phyloP scores from a whole-genome alignment of 1,140 invertebrate genomes.

The Panulirus ornatus region DNA sequence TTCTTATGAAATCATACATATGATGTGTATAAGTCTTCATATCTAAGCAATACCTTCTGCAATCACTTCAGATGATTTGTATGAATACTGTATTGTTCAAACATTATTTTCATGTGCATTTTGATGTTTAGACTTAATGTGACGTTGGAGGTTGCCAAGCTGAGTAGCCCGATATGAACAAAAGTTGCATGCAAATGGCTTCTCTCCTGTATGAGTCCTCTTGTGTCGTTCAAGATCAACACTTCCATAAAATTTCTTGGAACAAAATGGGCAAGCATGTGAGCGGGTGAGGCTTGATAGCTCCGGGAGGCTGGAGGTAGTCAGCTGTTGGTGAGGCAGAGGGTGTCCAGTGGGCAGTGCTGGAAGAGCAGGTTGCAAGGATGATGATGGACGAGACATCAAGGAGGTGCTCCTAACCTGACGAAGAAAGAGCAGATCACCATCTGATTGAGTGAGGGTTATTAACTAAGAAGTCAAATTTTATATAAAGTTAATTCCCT shows the following conservation, averaged over 20 bases:
- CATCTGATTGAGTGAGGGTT: constrained; percentile 29
- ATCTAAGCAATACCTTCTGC: constrained; percentile 21
- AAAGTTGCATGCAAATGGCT: constrained; percentile 57
- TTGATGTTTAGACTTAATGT: constrained; percentile 57
- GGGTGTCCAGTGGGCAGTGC: constrained; percentile 8
- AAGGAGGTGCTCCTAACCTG: constrained; percentile 47
- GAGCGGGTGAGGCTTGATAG: constrained; percentile 21
- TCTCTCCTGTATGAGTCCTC: constrained; percentile 66
- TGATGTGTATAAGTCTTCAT: neutral
- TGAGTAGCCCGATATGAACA: constrained; percentile 65
- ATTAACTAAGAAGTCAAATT: no score
- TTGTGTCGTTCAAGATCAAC: constrained; percentile 66
- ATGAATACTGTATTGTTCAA: neutral
- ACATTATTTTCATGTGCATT: constrained; percentile 12
- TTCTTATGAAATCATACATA: neutral
- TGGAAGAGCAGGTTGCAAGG: constrained; percentile 6
- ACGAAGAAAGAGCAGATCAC: constrained; percentile 60
- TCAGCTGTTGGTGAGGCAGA: constrained; percentile 14
- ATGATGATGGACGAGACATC: constrained; percentile 32
- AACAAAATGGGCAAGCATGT: constrained; percentile 59
- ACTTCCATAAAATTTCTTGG: constrained; percentile 60
- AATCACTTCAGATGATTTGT: neutral
- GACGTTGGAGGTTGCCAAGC: constrained; percentile 53
- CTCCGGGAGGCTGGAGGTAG: constrained; percentile 33
- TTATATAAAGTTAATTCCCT: no score